Conservation (phyloP, 2,113 vertebrate species). For the Sinocyclocheilus anophthalmus region DNA sequence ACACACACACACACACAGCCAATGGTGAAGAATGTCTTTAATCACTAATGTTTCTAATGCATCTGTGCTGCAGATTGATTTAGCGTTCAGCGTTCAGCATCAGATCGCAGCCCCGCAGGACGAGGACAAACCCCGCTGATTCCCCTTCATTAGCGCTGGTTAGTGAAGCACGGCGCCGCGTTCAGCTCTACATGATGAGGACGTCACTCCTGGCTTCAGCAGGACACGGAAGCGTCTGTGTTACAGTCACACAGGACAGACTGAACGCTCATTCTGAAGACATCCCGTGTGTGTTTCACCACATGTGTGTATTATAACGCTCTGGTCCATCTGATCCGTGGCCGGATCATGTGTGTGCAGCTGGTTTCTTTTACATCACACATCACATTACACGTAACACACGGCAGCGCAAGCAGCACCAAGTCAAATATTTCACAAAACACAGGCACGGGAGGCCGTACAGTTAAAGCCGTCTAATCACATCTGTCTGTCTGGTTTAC, state of each 20-base stretch:
- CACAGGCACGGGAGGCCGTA: too few species aligned
- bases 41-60: background rate
- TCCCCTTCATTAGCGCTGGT: background rate
- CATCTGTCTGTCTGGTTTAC: too few species aligned
- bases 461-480: too few species aligned
- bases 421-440: too few species aligned
- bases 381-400: too few species aligned
- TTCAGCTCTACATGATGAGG: background rate
- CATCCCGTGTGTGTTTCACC: background rate
- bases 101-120: background rate
- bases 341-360: background rate
- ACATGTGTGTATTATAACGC: background rate
- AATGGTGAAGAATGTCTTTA: conserved; percentile 43
- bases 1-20: background rate
- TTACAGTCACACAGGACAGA: background rate
- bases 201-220: background rate
- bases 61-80: background rate
- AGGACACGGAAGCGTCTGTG: too few species aligned
- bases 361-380: too few species aligned
- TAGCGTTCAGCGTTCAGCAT: background rate
- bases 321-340: background rate
- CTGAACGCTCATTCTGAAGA: background rate
- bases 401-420: too few species aligned
- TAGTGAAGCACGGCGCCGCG: background rate
- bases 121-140: background rate